A percentile compares a stretch with the other conserved stretches of the same genome.
Evolutionary conservation across 2,888 invertebrate species (phyloP).

Genomic region (Heteropelma amictum): DNA sequence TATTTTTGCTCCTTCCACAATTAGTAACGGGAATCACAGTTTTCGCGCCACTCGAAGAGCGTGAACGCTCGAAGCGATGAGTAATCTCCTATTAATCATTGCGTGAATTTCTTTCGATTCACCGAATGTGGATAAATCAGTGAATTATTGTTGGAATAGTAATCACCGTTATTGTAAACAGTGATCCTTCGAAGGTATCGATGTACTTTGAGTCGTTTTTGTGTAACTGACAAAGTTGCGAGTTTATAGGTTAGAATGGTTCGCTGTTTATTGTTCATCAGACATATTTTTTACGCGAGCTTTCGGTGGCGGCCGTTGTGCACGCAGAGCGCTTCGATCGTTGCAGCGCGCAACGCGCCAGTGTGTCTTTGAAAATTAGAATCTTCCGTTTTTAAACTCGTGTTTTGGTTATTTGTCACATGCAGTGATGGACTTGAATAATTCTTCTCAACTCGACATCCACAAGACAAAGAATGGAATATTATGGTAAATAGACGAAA

Average conservation of each 20-base stretch:
- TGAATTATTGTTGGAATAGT: background rate
- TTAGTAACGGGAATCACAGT: conserved; percentile 42
- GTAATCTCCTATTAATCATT: too few relatives aligned
- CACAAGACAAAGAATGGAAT: background rate
- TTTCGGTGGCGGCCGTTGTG: too few relatives aligned
- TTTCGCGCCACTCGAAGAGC: conserved; percentile 54
- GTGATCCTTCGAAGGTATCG: background rate
- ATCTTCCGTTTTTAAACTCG: too few relatives aligned
- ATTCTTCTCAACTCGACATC: background rate
- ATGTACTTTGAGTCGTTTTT: background rate
- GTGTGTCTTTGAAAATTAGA: too few relatives aligned
- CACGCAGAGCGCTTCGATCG: too few relatives aligned
- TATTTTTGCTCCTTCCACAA: background rate
- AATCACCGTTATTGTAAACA: background rate
- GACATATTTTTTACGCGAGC: background rate
- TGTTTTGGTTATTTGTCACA: too few relatives aligned
- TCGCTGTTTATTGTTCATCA: background rate
- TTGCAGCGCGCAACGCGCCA: too few relatives aligned
- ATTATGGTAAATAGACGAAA: background rate
- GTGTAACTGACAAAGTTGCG: background rate
- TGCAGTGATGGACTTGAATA: too few relatives aligned
- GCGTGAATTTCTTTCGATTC: too few relatives aligned
- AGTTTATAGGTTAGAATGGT: conserved; percentile 4
- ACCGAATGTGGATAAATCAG: background rate
- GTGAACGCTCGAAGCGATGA: conserved; percentile 32